Evolutionary conservation across 2,113 vertebrate genomes (phyloP), one percentile per base, ranked within the genome.

Genomic region (human (Homo sapiens)): DNA sequence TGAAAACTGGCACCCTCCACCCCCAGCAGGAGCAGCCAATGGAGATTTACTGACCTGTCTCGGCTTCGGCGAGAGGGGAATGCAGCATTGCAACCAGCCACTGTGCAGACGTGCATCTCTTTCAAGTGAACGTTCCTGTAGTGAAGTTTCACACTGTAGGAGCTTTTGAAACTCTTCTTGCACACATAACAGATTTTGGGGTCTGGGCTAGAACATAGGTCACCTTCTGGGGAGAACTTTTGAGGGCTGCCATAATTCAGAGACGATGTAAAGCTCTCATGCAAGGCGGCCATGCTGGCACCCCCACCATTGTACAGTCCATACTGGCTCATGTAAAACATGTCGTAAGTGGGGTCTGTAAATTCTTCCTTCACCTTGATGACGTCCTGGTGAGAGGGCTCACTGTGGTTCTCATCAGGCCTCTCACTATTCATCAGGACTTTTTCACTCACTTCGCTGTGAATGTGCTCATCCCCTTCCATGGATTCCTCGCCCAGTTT

Each of bases 121-220:
- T 99, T 99, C 97, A 99, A 99, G 98, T 99, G 99, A 98, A 99
- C 99, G 0, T 99, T 99, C 98, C 99, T 99, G 99, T 99, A 99
- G 99, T 99, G 99, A 96, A 99, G 99, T 98, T 99, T 99, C 98
- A 99, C 99, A 93, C 99, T 99, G 98, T 99, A 99, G 97, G 99
- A 99, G 98, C 99, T 99, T 99, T 99, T 99, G 99, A 99, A 99
- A 99, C 99, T 99, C 98, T 99, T 99, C 99, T 99, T 99, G 99
- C 99, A 99, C 96, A 99, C 99, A 20, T 99, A 99, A 99, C 99
- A 99, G 98, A 99, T 99, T 99, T 99, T 99, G 97, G 99, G 99
- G 95, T 99, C 99, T 94, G 99, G 99, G 96, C 99, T 99, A 95
- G 99, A 99, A 98, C 99, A 99, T 97, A 99, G 99, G 98, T 99